Percentiles rank a stretch among this genome's conserved stretches.
These are phyloP conservation scores for Meriones unguiculatus DNA, from an alignment of 2,113 vertebrate species.

Conservation along the genomic window DNA sequence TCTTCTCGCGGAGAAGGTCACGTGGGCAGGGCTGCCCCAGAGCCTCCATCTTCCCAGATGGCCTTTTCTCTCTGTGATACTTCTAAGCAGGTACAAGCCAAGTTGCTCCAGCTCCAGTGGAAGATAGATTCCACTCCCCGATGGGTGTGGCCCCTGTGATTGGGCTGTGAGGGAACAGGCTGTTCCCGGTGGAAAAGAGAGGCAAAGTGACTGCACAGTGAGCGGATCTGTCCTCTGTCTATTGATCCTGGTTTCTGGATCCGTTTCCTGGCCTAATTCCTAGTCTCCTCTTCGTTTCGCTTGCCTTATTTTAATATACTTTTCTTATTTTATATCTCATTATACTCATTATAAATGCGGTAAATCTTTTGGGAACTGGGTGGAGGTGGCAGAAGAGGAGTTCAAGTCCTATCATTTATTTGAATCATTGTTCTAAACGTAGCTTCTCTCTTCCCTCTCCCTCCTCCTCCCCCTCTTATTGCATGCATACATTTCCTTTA, in stretches of 20 bases:
- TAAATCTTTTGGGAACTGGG: slow-evolving; percentile 36
- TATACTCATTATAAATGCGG: slow-evolving; percentile 17
- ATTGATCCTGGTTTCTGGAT: not conserved
- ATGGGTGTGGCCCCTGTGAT: not conserved
- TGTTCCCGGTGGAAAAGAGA: not conserved
- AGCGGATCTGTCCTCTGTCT: not conserved
- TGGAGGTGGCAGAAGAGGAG: slow-evolving; percentile 32
- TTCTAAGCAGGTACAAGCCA: not conserved
- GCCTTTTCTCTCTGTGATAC: not conserved
- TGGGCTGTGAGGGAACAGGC: not conserved
- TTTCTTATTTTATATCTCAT: slow-evolving; percentile 44
- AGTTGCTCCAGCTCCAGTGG: not conserved
- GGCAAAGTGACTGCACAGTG: not conserved
- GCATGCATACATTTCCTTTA: fast-evolving
- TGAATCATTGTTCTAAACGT: not conserved
- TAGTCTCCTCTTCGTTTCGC: not conserved
- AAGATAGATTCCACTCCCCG: not conserved
- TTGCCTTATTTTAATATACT: not conserved
- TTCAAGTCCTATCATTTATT: not conserved
- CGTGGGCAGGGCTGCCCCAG: no score
- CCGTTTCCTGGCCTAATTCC: not conserved
- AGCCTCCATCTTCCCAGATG: not conserved
- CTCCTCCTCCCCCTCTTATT: not conserved
- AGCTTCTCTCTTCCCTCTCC: not conserved
- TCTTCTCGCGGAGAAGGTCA: not conserved